phyloP scores from a whole-genome alignment of 2,797 vertebrate genomes.

The Poecile montanus region DNA sequence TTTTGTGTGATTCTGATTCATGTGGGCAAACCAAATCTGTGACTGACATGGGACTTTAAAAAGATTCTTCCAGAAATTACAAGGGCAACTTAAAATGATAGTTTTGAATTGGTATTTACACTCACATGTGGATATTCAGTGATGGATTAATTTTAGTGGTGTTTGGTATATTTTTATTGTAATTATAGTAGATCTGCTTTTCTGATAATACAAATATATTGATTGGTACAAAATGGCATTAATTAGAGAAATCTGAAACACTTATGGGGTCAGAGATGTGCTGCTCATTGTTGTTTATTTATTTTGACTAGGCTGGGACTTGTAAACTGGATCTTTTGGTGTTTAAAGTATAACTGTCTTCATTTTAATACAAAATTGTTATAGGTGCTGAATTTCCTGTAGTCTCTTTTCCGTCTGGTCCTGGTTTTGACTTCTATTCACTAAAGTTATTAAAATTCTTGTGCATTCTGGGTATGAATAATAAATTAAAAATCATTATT shows the following conservation, averaged over 20 bases:
- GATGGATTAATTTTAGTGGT: neutral
- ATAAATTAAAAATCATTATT: neutral
- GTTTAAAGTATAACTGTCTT: neutral
- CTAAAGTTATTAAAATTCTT: conserved; percentile 7
- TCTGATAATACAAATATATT: conserved; percentile 33
- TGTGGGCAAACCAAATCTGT: conserved; percentile 52
- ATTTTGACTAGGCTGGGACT: conserved; percentile 20
- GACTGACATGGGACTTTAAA: conserved; percentile 58
- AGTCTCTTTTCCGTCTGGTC: neutral
- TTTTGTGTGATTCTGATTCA: conserved; percentile 53
- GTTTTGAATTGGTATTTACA: conserved; percentile 71
- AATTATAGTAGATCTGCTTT: neutral
- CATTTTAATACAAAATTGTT: neutral
- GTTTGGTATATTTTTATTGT: neutral
- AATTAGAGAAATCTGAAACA: conserved; percentile 46
- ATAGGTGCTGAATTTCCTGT: neutral
- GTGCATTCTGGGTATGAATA: neutral
- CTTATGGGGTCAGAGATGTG: conserved; percentile 27
- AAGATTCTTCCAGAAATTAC: conserved; percentile 66
- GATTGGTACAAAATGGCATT: conserved; percentile 49
- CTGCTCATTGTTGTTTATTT: neutral
- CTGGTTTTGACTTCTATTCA: conserved; percentile 3
- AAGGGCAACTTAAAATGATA: conserved; percentile 55
- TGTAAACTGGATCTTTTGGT: conserved; percentile 6
- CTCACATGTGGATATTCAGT: conserved; percentile 67